Percentiles rank a stretch among this genome's conserved stretches.
phyloP scores from a whole-genome alignment of 2,888 invertebrate species.

The Acanthosepion lycidas region DNA sequence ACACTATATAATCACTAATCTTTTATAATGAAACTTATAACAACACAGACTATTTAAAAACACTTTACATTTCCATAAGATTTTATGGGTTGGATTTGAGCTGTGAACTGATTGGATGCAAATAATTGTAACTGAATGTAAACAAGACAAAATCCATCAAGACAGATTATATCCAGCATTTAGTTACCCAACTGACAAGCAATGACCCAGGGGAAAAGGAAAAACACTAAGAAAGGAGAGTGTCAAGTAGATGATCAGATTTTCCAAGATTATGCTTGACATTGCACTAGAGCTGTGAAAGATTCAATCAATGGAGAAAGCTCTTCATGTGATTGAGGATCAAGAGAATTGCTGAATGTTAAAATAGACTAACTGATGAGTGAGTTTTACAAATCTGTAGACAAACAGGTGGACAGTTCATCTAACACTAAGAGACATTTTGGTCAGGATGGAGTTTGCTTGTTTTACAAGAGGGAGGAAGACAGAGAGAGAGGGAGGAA shows the following conservation, averaged over 20 bases:
- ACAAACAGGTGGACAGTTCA: too few species aligned
- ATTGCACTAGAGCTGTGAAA: not conserved
- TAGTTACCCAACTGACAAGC: not conserved
- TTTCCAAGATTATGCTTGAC: not conserved
- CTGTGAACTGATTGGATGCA: not conserved
- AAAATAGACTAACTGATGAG: too few species aligned
- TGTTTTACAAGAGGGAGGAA: too few species aligned
- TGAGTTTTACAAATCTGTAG: too few species aligned
- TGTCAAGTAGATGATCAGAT: not conserved
- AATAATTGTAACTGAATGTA: not conserved
- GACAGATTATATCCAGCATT: not conserved
- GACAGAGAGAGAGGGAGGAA: too few species aligned
- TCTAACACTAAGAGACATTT: too few species aligned
- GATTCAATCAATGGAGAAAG: too few species aligned
- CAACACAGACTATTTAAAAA: not conserved
- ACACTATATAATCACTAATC: too few species aligned
- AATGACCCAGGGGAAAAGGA: not conserved
- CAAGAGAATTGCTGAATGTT: not conserved
- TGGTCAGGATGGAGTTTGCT: too few species aligned
- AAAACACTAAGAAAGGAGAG: not conserved
- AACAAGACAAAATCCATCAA: not conserved
- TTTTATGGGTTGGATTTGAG: not conserved
- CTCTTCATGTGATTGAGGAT: not conserved
- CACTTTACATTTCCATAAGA: not conserved
- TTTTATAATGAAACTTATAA: too few species aligned